Evolutionary conservation across 2,113 vertebrate genomes (phyloP).

Genomic region (Dasypus novemcinctus): DNA sequence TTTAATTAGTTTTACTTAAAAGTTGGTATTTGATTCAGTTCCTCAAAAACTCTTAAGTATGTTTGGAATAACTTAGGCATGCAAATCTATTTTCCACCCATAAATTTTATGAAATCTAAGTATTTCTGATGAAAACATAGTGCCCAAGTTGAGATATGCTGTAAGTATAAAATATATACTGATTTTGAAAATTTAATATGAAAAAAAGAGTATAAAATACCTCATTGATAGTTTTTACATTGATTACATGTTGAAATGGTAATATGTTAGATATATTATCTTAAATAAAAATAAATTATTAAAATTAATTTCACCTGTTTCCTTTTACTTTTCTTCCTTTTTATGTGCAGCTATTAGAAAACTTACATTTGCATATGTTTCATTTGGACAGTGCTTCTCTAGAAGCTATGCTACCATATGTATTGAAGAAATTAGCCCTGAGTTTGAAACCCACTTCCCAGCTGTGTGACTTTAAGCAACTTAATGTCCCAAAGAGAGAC

Average conservation of each 20-base stretch:
- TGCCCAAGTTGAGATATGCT: background rate
- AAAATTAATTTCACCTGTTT: background rate
- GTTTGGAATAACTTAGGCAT: background rate
- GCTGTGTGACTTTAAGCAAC: background rate
- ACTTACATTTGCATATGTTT: background rate
- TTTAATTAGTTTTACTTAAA: background rate
- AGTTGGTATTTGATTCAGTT: background rate
- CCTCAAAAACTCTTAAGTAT: background rate
- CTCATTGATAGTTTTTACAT: background rate
- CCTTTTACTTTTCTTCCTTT: background rate
- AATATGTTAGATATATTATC: background rate
- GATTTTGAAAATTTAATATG: background rate
- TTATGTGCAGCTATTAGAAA: background rate
- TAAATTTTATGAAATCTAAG: background rate
- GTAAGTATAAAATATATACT: background rate
- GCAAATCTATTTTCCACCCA: background rate
- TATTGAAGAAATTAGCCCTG: background rate
- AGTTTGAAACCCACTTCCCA: background rate
- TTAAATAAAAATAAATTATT: background rate
- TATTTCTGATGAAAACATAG: background rate
- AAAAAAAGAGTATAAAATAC: background rate
- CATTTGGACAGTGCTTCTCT: background rate
- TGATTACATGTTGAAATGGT: background rate
- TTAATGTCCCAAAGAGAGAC: background rate
- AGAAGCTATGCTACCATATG: background rate